Evolutionary conservation across 2,888 invertebrate species (phyloP), one percentile per base, ranked within the genome.

Genomic region (Lochmaea capreae): DNA sequence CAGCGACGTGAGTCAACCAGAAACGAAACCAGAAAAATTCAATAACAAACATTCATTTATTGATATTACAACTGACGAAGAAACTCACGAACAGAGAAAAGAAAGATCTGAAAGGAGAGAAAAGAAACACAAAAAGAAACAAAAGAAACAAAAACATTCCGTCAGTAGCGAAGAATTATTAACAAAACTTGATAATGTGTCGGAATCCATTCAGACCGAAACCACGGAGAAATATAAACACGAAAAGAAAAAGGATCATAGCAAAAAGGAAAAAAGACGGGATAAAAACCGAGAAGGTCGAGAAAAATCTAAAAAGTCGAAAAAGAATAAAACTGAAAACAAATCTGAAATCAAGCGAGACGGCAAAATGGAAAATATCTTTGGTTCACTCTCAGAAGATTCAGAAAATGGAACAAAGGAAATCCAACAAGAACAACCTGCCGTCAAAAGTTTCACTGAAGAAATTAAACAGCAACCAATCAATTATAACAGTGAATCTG

Each of bases 291-390:
- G 90, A 77, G 90, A 90, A 39, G 90, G 91, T 76, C 89, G 90
- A 59, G 90, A 91, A 22, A 91, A 91, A 87, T 85, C 89, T 0
- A 92, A 90, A 84, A 92, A 90, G 83, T 89, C 90, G 39, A 91
- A 89, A 83, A 90, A 88, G 79, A 84, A 79, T 54, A 86, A 85
- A 76, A 79, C 83, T 12, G 85, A 87, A 58, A 69, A 85, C 8
- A 88, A 88, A 80, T 88, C 88, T 75, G 88, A 89, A 73, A 82
- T 86, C 0, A 91, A 93, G 81, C 91, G 93, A 76, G 94, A 93
- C 79, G 94, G 92, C 39, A 94, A 95, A 87, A 94, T 95, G 93
- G 95, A 95, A 85, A 95, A 95, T 80, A 95, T 96, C 76, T 96
- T 96, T 87, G 96, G 95, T 0, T 94, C 95, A 12, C 88, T 95